Conservation (phyloP, 2,797 vertebrate genomes). For the Selene dorsalis region DNA sequence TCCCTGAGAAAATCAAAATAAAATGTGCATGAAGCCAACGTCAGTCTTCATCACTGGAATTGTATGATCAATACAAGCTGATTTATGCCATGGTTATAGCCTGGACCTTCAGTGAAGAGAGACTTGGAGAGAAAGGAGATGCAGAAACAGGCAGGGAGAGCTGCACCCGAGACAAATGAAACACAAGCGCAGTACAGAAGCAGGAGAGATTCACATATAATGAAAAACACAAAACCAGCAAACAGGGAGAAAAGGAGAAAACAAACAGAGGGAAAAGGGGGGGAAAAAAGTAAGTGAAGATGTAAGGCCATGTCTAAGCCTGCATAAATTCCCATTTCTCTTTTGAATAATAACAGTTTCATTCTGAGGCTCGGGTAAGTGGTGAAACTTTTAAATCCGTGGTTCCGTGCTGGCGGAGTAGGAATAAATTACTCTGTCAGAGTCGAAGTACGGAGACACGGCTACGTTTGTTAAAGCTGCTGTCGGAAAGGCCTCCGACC, state of each 20-base stretch:
- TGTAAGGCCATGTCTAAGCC: conserved; percentile 75
- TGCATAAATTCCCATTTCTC: conserved; percentile 77
- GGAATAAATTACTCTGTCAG: conserved; percentile 80
- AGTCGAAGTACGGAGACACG: conserved; percentile 60
- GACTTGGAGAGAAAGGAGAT: conserved; percentile 2
- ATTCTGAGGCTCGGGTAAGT: conserved; percentile 64
- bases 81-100: conserved; percentile 26
- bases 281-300: conserved; percentile 51
- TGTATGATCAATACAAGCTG: conserved; percentile 24
- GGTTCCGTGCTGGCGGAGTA: conserved; percentile 62
- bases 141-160: conserved; percentile 2
- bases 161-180: conserved; percentile 50
- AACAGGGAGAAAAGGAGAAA: conserved; percentile 24
- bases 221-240: conserved; percentile 50
- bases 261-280: conserved; percentile 17
- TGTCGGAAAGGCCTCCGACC: conserved; percentile 60
- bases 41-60: conserved; percentile 15
- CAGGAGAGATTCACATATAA: conserved; percentile 22
- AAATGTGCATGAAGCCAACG: conserved; percentile 14
- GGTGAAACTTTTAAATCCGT: conserved; percentile 79
- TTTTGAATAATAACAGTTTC: conserved; percentile 79
- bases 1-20: neutral
- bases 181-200: neutral
- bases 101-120: conserved; percentile 20
- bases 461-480: conserved; percentile 62